Conservation (phyloP, 2,797 vertebrate genomes). For the Poeciliopsis presidionis region DNA sequence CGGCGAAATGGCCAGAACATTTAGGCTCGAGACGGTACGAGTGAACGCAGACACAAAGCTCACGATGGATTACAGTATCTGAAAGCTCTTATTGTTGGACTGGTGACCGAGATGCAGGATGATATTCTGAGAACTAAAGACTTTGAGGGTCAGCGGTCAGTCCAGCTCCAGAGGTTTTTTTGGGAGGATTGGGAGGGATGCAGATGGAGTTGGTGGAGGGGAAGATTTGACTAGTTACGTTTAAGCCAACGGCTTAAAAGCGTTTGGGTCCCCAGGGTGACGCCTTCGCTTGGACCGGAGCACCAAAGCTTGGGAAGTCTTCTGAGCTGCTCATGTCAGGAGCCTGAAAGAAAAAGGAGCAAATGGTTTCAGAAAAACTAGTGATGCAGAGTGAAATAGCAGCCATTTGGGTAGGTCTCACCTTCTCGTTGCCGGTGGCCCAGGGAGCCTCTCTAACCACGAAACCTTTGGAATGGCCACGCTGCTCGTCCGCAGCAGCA, state of each 20-base stretch:
- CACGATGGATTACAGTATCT: conserved; percentile 66
- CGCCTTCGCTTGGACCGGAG: conserved; percentile 90
- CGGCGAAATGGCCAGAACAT: conserved; percentile 37
- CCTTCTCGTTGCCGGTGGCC: conserved; percentile 91
- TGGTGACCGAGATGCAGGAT: conserved; percentile 56
- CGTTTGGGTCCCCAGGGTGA: conserved; percentile 99
- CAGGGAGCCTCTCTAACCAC: conserved; percentile 98
- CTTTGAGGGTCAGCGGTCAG: conserved; percentile 75
- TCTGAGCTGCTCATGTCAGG: conserved; percentile 99
- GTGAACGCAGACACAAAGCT: conserved; percentile 68
- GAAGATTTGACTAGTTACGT: conserved; percentile 61
- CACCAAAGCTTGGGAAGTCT: conserved; percentile 98
- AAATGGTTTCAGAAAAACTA: conserved; percentile 2
- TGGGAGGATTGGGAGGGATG: conserved; percentile 28
- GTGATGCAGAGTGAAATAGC: neutral
- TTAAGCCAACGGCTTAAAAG: conserved; percentile 83
- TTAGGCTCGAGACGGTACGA: conserved; percentile 44
- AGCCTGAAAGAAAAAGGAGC: conserved; percentile 81
- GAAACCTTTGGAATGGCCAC: conserved; percentile 94
- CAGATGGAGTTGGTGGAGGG: conserved; percentile 29
- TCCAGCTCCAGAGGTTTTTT: conserved; percentile 62
- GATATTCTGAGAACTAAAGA: conserved; percentile 70
- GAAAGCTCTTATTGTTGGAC: conserved; percentile 69
- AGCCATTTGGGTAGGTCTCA: conserved; percentile 49
- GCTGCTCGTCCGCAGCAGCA: conserved; percentile 85